Conservation (phyloP, 2,888 invertebrate species). For the Archips xylosteana region DNA sequence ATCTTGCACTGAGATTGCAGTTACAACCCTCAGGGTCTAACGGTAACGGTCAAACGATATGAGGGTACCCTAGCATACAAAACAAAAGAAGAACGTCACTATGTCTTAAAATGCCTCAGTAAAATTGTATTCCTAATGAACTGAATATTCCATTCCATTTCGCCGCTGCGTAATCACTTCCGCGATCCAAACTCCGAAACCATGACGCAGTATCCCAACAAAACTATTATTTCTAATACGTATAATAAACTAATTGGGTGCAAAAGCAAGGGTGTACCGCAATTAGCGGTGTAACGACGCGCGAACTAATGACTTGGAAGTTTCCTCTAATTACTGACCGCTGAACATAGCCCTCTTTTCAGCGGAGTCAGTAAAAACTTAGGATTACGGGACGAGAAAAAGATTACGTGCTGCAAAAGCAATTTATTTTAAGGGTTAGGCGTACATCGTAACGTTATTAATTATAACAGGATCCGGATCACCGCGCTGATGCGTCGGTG, state of each 20-base stretch:
- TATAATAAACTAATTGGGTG: constrained; percentile 63
- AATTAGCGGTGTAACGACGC: constrained; percentile 75
- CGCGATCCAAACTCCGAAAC: background rate
- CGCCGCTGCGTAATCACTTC: constrained; percentile 15
- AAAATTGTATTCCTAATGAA: constrained; percentile 22
- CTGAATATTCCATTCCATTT: constrained; percentile 30
- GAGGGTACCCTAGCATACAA: too few species aligned
- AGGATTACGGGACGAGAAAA: background rate
- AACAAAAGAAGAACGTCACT: too few species aligned
- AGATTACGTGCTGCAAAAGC: background rate
- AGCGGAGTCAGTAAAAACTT: constrained; percentile 10
- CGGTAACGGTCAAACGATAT: too few species aligned
- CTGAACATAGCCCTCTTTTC: background rate
- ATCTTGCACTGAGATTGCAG: too few species aligned
- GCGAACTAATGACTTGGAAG: constrained; percentile 74
- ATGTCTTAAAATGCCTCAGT: background rate
- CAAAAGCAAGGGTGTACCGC: constrained; percentile 69
- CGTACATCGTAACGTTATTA: too few species aligned
- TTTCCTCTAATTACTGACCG: constrained; percentile 48
- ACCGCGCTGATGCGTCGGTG: too few species aligned
- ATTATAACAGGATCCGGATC: too few species aligned
- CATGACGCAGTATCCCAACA: constrained; percentile 22
- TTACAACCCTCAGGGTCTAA: too few species aligned
- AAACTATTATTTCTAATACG: constrained; percentile 42
- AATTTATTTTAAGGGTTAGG: background rate